These are phyloP conservation scores for Indicator maculatus DNA, from an alignment of 2,113 vertebrate species.

Conservation along the genomic window DNA sequence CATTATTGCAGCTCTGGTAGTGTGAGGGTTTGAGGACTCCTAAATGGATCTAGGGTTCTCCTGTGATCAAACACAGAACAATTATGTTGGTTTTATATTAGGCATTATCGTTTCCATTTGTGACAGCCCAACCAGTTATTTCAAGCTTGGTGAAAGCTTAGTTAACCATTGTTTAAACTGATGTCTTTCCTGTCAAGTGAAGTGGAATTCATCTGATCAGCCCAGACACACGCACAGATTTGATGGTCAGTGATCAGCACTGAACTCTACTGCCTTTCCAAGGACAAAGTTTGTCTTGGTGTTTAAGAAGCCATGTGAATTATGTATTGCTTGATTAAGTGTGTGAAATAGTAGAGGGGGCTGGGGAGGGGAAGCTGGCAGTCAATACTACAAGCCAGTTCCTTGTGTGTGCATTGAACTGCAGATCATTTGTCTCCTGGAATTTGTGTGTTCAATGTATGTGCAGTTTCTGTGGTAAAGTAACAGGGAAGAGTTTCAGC, in stretches of 20 bases:
- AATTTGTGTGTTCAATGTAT: neutral
- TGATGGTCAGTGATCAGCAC: neutral
- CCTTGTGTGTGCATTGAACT: neutral
- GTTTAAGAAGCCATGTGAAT: neutral
- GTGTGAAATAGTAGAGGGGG: too few species aligned
- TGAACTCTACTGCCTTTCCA: neutral
- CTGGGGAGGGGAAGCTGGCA: neutral
- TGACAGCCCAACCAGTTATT: neutral
- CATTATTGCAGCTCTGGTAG: neutral
- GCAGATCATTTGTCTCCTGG: neutral
- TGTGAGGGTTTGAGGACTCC: fast-evolving
- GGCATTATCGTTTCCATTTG: neutral
- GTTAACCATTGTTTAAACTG: neutral
- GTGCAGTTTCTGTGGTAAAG: neutral
- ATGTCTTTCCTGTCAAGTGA: neutral
- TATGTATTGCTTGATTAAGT: neutral
- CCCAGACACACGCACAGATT: fast-evolving
- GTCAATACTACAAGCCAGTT: neutral
- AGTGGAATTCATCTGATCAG: neutral
- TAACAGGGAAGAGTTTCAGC: neutral
- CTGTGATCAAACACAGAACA: neutral
- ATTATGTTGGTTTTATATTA: neutral
- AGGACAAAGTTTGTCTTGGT: neutral
- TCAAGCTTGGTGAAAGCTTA: neutral
- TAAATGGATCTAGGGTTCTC: neutral